phyloP scores from a whole-genome alignment of 2,113 vertebrate species.

The Melanotaenia duboulayi region DNA sequence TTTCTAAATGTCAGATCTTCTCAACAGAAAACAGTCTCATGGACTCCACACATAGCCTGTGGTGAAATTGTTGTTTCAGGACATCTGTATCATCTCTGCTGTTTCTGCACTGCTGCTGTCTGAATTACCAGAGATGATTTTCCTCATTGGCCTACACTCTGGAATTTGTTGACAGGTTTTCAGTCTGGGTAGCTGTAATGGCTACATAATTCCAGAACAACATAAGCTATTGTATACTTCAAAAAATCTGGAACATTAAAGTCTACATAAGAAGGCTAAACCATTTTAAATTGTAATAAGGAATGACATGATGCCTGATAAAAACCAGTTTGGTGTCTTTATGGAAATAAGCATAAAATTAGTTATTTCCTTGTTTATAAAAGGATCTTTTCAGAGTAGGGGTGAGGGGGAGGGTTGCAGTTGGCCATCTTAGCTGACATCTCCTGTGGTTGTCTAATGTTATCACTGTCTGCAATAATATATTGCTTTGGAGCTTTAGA shows the following conservation, averaged over 20 bases:
- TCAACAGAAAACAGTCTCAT: conserved; percentile 20
- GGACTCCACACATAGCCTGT: conserved; percentile 25
- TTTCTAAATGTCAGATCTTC: conserved; percentile 60
- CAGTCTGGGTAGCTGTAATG: not conserved
- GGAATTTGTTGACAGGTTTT: conserved; percentile 31
- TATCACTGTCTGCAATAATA: conserved; percentile 33
- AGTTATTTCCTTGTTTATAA: no score
- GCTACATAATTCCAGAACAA: no score
- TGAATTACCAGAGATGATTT: conserved; percentile 40
- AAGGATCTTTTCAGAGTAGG: no score
- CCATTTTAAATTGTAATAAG: no score
- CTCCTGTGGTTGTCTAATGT: no score
- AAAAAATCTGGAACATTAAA: no score
- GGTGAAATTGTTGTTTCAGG: conserved; percentile 46
- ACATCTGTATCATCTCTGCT: conserved; percentile 56
- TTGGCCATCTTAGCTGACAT: no score
- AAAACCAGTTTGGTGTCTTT: no score
- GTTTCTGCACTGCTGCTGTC: conserved; percentile 47
- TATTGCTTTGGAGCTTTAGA: conserved; percentile 7
- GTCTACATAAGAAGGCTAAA: no score
- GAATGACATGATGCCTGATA: no score
- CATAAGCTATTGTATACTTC: not conserved
- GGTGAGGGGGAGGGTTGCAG: no score
- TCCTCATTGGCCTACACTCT: conserved; percentile 18
- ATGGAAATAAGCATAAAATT: no score